phyloP scores from a whole-genome alignment of 2,888 invertebrate species.

The Acanthopleura granulata region DNA sequence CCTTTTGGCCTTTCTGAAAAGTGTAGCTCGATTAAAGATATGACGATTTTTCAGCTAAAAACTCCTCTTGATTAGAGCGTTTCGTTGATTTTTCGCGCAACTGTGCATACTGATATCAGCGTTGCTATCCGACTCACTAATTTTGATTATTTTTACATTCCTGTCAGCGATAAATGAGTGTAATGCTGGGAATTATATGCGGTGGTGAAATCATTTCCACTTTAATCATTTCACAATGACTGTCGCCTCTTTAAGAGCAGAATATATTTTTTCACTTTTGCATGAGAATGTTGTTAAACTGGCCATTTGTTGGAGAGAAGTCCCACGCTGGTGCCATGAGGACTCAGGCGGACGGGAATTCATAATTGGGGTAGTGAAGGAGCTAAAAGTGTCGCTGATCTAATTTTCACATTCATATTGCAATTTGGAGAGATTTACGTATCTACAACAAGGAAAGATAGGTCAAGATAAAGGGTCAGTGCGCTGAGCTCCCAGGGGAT shows the following conservation, averaged over 20 bases:
- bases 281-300: conserved; percentile 11
- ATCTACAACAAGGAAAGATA: conserved; percentile 5
- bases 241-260: not conserved
- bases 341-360: not conserved
- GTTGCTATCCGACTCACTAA: not conserved
- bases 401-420: not conserved
- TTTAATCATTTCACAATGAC: conserved; percentile 5
- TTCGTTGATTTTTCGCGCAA: too few relatives aligned
- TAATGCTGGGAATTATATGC: not conserved
- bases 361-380: not conserved
- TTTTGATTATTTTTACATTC: not conserved
- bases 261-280: not conserved
- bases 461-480: conserved; percentile 14
- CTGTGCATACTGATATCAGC: too few relatives aligned
- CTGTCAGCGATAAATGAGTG: not conserved
- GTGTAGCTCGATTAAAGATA: too few relatives aligned
- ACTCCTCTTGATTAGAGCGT: too few relatives aligned
- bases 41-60: too few relatives aligned
- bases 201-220: not conserved
- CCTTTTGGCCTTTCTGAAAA: too few relatives aligned
- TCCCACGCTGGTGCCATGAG: not conserved
- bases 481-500: not conserved
- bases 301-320: not conserved
- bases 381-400: not conserved
- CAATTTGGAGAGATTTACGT: conserved; percentile 15